Percentiles rank a stretch among this genome's conserved stretches.
Evolutionary conservation across 2,113 vertebrate species (phyloP).

Genomic region (Sakesphorus luctuosus): DNA sequence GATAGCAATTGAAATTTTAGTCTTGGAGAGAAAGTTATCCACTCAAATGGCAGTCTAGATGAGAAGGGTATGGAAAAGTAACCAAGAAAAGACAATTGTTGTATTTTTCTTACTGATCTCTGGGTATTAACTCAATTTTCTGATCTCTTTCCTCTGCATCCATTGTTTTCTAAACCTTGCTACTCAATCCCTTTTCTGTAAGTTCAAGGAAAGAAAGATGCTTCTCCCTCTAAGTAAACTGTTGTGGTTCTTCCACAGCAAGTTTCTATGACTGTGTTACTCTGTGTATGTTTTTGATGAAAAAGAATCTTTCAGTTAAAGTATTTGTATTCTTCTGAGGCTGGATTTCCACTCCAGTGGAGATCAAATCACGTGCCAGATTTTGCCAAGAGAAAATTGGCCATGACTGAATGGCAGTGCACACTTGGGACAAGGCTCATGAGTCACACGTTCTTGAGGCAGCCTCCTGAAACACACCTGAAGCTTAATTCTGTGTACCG

Average conservation of each 20-base stretch:
- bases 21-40: background rate
- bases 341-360: background rate
- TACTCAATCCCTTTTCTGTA: background rate
- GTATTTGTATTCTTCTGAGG: background rate
- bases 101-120: background rate
- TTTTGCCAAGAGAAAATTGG: background rate
- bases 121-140: background rate
- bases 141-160: background rate
- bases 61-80: background rate
- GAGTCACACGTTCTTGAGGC: background rate
- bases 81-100: background rate
- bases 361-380: background rate
- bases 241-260: background rate
- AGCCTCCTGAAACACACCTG: background rate
- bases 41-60: accelerated
- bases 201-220: background rate
- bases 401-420: background rate
- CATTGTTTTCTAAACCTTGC: background rate
- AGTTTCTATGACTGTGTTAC: background rate
- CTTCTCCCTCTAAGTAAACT: background rate
- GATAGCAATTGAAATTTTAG: background rate
- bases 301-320: background rate
- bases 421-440: background rate
- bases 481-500: background rate
- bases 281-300: background rate